Conservation (phyloP, 2,113 vertebrate genomes). For the Calyptomena viridis region DNA sequence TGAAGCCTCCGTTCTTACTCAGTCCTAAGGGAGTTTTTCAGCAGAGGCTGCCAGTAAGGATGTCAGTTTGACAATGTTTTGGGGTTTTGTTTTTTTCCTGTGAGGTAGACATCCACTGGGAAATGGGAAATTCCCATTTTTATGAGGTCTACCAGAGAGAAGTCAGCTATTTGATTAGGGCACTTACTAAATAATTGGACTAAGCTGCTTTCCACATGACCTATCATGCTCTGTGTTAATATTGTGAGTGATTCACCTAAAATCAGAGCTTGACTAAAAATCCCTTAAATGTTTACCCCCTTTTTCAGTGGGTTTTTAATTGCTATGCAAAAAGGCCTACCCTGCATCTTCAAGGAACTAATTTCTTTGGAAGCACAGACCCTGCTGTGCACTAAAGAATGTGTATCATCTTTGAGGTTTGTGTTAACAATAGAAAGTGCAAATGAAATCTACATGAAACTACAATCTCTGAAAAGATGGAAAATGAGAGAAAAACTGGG, state of each 20-base stretch:
- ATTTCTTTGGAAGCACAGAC: background rate
- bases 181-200: background rate
- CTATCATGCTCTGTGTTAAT: background rate
- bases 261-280: background rate
- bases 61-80: background rate
- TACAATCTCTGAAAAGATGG: background rate
- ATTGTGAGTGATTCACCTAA: background rate
- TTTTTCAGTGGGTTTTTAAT: background rate
- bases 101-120: background rate
- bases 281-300: background rate
- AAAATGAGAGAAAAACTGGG: background rate
- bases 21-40: background rate
- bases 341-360: background rate
- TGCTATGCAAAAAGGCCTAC: background rate
- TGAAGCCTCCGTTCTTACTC: background rate
- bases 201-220: background rate
- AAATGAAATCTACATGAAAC: background rate
- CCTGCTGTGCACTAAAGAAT: background rate
- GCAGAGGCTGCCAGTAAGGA: background rate
- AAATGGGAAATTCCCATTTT: background rate
- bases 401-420: accelerated
- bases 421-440: background rate
- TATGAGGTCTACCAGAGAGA: background rate
- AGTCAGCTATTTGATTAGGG: background rate
- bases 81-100: background rate